phyloP scores from a whole-genome alignment of 2,113 vertebrate genomes.

The Rafetus swinhoei region DNA sequence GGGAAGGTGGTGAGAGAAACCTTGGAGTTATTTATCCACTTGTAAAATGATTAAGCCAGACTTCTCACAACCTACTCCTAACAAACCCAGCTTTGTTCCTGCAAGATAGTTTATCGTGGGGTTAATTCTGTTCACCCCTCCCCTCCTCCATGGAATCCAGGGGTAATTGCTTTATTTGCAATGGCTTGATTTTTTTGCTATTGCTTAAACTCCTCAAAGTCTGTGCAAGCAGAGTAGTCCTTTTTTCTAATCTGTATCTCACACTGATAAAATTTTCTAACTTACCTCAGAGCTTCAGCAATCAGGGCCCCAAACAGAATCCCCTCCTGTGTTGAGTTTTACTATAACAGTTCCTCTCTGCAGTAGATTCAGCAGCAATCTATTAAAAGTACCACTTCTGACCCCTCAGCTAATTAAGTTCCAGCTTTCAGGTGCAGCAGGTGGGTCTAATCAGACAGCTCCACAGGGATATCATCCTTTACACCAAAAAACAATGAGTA shows the following conservation, averaged over 20 bases:
- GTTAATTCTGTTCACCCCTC: too few relatives aligned
- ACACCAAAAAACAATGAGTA: neutral
- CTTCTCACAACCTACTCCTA: neutral
- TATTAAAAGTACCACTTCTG: neutral
- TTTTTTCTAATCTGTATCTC: neutral
- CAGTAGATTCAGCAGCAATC: neutral
- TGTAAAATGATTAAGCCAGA: neutral
- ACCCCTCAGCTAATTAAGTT: neutral
- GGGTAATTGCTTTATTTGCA: neutral
- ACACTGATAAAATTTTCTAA: neutral
- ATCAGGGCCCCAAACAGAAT: neutral
- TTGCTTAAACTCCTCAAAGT: neutral
- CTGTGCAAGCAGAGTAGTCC: neutral
- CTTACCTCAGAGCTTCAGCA: neutral
- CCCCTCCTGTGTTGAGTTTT: neutral
- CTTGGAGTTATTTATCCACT: too few relatives aligned
- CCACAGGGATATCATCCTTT: neutral
- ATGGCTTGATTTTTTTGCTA: too few relatives aligned
- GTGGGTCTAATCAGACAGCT: neutral
- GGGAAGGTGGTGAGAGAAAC: fast-evolving
- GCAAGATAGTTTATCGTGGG: neutral
- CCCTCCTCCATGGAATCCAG: neutral
- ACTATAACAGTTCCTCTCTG: neutral
- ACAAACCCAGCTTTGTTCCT: neutral
- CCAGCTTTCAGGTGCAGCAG: neutral